Base-by-base conservation (phyloP, 2,797 vertebrate genomes). In the Holocentrus rufus region DNA sequence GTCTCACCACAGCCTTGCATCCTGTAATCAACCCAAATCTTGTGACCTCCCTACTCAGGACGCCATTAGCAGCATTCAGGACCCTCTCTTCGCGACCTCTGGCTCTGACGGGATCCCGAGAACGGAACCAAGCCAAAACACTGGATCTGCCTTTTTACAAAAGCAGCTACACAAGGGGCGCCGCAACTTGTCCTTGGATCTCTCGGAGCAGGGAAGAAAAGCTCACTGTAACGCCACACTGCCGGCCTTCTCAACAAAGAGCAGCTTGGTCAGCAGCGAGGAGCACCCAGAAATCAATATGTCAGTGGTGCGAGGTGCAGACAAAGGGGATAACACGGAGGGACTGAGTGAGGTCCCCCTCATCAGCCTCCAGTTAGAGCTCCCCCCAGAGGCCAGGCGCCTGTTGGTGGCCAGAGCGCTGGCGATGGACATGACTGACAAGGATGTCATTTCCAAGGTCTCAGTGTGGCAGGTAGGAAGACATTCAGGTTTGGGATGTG, bases 381-480 rank as follows among this genome's bases (percentile, higher is more conserved):
- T 95, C 64, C 92, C 91, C 63, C 60, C 88, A 27, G 95, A 97
- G 74, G 93, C 84, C 79, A 93, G 96, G 61, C 91, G 92, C 72
- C 56, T 96, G 50, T 81, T 96, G 83, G 96, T 95, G 82, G 96
- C 95, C 54, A 96, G 92, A 92, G 96, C 96, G 61, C 93, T 99
- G 70, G 94, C 95, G 65, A 76, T 88, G 84, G 92, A 95, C 64
- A 81, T 94, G 67, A 92, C 90, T 47, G 94, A 94, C 77, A 91
- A 86, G 77, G 91, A 95, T 31, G 88, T 96, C 46, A 90, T 87
- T 57, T 88, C 91, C 79, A 95, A 94, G 76, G 94, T 98, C 27
- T 93, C 92, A 76, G 78, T 87, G 77, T 99, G 98, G 98, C 96
- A 99, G 97, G 98, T 98, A 95, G 60, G 7, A 8, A 47, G 46